Percentiles rank a stretch among this genome's conserved stretches.
Evolutionary conservation across 2,888 invertebrate species (phyloP).

Genomic region (Limnephilus lunatus): DNA sequence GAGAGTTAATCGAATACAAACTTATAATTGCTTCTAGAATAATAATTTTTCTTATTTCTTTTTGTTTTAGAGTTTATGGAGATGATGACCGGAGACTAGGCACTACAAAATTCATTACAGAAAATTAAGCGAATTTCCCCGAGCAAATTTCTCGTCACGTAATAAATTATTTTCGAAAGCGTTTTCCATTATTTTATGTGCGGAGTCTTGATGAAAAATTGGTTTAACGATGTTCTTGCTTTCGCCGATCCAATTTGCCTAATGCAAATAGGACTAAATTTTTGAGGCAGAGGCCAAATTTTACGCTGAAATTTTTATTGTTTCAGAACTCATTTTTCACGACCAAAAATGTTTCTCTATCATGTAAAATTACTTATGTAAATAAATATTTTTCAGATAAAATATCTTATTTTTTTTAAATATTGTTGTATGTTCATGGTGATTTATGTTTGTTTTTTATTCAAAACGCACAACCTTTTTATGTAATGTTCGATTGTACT

Average conservation of each 20-base stretch:
- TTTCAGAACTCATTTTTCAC: neutral
- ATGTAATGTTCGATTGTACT: neutral
- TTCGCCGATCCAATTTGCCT: neutral
- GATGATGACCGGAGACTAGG: constrained; percentile 88
- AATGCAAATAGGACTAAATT: neutral
- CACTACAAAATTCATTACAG: constrained; percentile 19
- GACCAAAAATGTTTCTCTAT: neutral
- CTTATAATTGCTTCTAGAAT: neutral
- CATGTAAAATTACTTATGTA: neutral
- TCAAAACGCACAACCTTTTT: neutral
- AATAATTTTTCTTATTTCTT: neutral
- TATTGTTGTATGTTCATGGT: neutral
- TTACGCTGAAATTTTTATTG: neutral
- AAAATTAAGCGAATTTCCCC: neutral
- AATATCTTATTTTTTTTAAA: neutral
- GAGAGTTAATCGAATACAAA: neutral
- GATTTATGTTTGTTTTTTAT: neutral
- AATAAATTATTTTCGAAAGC: neutral
- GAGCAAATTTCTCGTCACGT: neutral
- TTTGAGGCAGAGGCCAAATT: neutral
- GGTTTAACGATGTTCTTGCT: neutral
- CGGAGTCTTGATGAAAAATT: neutral
- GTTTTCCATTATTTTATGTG: constrained; percentile 2
- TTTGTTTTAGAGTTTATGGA: constrained; percentile 85
- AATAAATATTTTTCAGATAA: neutral